These are phyloP conservation scores for Danionella cerebrum DNA, from an alignment of 2,113 vertebrate species.

Conservation along the genomic window DNA sequence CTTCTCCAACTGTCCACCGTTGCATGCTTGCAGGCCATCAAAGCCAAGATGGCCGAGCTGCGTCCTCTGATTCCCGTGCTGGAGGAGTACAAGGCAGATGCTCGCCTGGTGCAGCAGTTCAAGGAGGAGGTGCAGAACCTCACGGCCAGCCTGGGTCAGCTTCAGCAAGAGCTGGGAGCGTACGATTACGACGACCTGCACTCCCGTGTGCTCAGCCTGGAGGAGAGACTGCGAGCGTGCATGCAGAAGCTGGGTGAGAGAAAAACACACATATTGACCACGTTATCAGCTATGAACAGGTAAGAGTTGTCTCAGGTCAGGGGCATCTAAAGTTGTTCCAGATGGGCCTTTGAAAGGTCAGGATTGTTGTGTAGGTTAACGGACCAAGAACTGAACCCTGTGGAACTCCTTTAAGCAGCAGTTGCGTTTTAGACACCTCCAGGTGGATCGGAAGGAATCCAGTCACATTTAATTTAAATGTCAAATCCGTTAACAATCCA, in stretches of 20 bases:
- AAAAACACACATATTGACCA: not conserved
- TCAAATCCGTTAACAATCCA: too few relatives aligned
- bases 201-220: slow-evolving; percentile 97
- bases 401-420: too few relatives aligned
- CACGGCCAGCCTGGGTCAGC: slow-evolving; percentile 96
- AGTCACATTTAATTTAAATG: too few relatives aligned
- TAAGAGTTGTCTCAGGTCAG: too few relatives aligned
- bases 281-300: too few relatives aligned
- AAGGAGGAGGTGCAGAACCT: slow-evolving; percentile 99
- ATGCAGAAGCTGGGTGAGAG: slow-evolving; percentile 98
- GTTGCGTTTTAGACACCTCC: too few relatives aligned
- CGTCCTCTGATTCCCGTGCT: slow-evolving; percentile 99
- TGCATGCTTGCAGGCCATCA: slow-evolving; percentile 97
- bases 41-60: slow-evolving; percentile 99
- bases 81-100: slow-evolving; percentile 99
- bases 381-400: too few relatives aligned
- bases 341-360: too few relatives aligned
- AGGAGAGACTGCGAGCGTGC: slow-evolving; percentile 98
- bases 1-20: slow-evolving; percentile 36
- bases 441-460: too few relatives aligned
- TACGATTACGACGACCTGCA: slow-evolving; percentile 99
- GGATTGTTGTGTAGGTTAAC: too few relatives aligned
- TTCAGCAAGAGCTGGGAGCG: slow-evolving; percentile 98
- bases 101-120: slow-evolving; percentile 99
- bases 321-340: too few relatives aligned